Conservation (phyloP, 2,113 vertebrate species). For the Coturnix japonica region DNA sequence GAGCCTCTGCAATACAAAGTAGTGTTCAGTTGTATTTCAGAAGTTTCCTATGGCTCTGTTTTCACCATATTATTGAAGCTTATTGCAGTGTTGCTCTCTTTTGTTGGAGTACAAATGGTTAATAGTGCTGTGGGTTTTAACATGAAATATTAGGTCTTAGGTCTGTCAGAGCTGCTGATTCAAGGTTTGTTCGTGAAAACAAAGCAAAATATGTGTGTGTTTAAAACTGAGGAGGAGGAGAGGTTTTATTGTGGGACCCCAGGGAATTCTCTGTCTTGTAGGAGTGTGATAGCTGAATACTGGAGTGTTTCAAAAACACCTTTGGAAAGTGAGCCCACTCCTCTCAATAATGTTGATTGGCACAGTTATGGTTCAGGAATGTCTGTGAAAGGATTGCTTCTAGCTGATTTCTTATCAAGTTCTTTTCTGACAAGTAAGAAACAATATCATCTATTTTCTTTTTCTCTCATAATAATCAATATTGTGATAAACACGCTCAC, state of each 20-base stretch:
- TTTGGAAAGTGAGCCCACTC: constrained; percentile 28
- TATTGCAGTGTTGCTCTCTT: neutral
- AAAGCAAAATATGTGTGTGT: constrained; percentile 16
- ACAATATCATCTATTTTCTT: constrained; percentile 38
- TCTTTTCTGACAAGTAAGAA: constrained; percentile 53
- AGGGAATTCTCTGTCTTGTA: constrained; percentile 39
- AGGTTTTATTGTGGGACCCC: constrained; percentile 34
- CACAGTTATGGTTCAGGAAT: constrained; percentile 32
- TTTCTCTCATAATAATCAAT: constrained; percentile 26
- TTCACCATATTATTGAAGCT: constrained; percentile 4
- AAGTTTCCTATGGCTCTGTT: neutral
- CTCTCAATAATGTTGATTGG: constrained; percentile 50
- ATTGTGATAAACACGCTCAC: constrained; percentile 47
- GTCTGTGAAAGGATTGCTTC: neutral
- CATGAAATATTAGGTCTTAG: constrained; percentile 22
- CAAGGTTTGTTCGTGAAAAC: constrained; percentile 15
- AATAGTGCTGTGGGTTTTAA: constrained; percentile 28
- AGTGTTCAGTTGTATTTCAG: neutral
- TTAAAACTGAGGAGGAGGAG: neutral
- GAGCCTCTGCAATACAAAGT: neutral
- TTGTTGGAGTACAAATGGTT: constrained; percentile 18
- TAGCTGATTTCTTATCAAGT: constrained; percentile 36
- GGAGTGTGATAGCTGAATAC: constrained; percentile 42
- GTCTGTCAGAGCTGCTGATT: constrained; percentile 20
- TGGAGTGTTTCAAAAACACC: constrained; percentile 71